Base-by-base conservation (phyloP, 2,888 invertebrate species). In the Andrena praecox region DNA sequence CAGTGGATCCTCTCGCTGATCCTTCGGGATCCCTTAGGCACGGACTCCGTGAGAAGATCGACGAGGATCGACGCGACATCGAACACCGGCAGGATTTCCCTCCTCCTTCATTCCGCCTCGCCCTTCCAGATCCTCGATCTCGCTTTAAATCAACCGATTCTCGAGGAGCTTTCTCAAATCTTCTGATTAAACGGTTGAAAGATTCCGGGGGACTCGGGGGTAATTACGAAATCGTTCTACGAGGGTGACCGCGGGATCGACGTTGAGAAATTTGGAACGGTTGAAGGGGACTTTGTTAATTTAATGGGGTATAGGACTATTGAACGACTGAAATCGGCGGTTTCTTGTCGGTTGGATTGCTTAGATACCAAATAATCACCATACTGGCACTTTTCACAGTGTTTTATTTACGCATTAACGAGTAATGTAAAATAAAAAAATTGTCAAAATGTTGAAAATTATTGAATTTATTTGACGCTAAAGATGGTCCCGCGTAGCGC, bases 1-100 rank as follows among this genome's bases (percentile, higher is more conserved):
- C 86, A 88, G 85, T 79, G 85, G 82, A 83, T 84, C 83, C 68
- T 80, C 80, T 62, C 62, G 62, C 56, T 79, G 70, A 80, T 81
- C 82, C 86, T 82, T 59, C 74, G 68, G 73, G 77, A 82, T 80
- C 78, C 77, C 69, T 73, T 74, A 75, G 73, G 82, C 72, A 35
- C 54, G 67, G 74, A 48, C 24, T 59, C 48, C 80, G 77, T 68
- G 79, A 83, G 76, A 87, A 76, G 75, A 59, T 70, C 69, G 76
- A 60, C 50, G n/a, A 59, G 76, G 60, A 80, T 54, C 73, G 78
- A 66, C 42, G 68, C 80, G 80, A 81, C 74, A 81, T 56, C 81
- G 68, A 70, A 77, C 83, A 82, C 83, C 79, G 70, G 20, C 63
- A 48, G 60, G 72, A 80, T 82, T 67, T 70, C 68, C 68, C 42